Base-by-base conservation (phyloP, 2,113 vertebrate species). In the Herpetotheres cachinnans region DNA sequence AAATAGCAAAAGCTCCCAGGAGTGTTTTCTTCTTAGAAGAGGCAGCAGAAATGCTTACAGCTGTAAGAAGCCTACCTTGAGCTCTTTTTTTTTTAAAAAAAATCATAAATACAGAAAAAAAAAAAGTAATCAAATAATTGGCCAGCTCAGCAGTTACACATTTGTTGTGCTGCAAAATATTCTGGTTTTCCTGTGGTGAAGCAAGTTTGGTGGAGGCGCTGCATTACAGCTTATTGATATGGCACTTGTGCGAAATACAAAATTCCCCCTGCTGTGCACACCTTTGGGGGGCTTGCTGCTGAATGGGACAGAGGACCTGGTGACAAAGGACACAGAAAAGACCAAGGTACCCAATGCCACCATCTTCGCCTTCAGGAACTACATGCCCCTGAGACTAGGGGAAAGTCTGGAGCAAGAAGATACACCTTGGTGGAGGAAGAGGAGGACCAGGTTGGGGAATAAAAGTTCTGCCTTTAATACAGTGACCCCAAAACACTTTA, bases 171-270 rank as follows among this genome's bases (percentile, higher is more conserved):
- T 89, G 47, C 34, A 56, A 86, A 70, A 72, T 36, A 38, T 5
- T 70, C 65, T 73, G 21, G 1, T 25, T 94, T 67, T 62, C 22
- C 36, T 77, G 54, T 49, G 36, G 46, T 36, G 34, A 50, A 72
- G 49, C 3, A 1, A 61, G 40, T 54, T 74, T 26, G 74, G 12
- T 10, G 36, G 18, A 34, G 36, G 30, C 13, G 3, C 38, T 46
- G 9, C 38, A 7, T 11, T 27, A 8, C 52, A 63, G 24, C n/a
- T 74, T 19, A 29, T 10, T 10, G 1, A 17, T 13, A 5, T 0
- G 8, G 50, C 38, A 42, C 2, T 0, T 27, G 15, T 8, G 46
- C 8, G 4, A 46, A 86, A 27, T 6, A 16, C 5, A 21, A 36
- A 36, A 8, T 34, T 15, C 18, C 19, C 32, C 40, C 36, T 44